Conservation (phyloP, 2,113 vertebrate species). For the Choloepus hoffmanni region DNA sequence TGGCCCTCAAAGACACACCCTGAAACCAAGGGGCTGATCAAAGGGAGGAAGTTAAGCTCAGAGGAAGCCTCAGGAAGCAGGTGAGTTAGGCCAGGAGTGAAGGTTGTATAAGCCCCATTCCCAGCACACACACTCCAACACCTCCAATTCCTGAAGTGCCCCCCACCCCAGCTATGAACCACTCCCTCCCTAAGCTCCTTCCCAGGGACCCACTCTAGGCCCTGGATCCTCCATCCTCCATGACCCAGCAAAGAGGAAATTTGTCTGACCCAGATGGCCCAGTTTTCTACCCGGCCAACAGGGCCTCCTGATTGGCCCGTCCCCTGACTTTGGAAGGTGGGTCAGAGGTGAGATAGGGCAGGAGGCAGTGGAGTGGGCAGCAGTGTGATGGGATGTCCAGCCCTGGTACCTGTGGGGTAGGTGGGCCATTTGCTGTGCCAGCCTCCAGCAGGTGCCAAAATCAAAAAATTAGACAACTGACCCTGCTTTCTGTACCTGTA, state of each 20-base stretch:
- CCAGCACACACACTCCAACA: fast-evolving
- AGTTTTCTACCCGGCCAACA: not conserved
- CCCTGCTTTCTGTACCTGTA: constrained; percentile 73
- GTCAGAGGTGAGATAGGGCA: not conserved
- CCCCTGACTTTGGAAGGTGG: not conserved
- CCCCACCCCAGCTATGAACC: not conserved
- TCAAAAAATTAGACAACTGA: constrained; percentile 64
- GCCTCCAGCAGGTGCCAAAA: constrained; percentile 74
- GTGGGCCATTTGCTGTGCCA: constrained; percentile 61
- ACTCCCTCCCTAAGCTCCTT: not conserved
- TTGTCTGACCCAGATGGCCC: not conserved
- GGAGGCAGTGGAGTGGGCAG: not conserved
- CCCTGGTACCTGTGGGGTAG: constrained; percentile 67
- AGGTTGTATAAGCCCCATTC: not conserved
- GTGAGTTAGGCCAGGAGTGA: not conserved
- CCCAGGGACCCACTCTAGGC: not conserved
- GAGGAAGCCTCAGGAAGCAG: not conserved
- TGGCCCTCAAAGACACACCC: not conserved
- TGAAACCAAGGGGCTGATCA: not conserved
- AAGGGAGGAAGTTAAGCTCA: not conserved
- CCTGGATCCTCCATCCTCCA: too few relatives aligned
- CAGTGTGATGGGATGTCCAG: not conserved
- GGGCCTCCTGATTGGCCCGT: not conserved
- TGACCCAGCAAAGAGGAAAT: not conserved
- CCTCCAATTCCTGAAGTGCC: not conserved